Conservation (phyloP, 2,797 vertebrate genomes). For the Rhincodon typus region DNA sequence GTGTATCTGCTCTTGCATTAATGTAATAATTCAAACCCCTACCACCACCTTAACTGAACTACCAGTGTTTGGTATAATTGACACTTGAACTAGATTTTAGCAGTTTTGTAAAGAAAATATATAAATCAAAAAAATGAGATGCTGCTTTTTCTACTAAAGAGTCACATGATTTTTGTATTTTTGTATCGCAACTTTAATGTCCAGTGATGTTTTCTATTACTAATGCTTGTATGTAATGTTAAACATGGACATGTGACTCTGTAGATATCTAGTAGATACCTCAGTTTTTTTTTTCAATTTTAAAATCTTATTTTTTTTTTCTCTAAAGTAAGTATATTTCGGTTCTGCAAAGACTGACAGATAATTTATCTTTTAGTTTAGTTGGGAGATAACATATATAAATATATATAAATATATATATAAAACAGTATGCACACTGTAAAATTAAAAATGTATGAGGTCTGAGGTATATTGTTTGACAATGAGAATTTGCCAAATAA, state of each 20-base stretch:
- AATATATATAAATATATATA: slow-evolving; percentile 30
- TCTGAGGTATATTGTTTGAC: slow-evolving; percentile 29
- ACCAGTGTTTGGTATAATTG: slow-evolving; percentile 9
- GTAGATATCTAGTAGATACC: slow-evolving; percentile 33
- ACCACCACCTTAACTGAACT: not conserved
- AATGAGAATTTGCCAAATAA: slow-evolving; percentile 36
- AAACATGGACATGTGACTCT: slow-evolving; percentile 24
- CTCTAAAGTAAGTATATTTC: slow-evolving; percentile 34
- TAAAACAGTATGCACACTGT: slow-evolving; percentile 33
- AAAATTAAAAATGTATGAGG: slow-evolving; percentile 30
- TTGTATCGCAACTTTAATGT: slow-evolving; percentile 32
- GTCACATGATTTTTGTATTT: slow-evolving; percentile 35
- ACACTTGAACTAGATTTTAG: slow-evolving; percentile 32
- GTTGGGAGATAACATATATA: slow-evolving; percentile 33
- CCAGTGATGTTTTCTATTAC: slow-evolving; percentile 35
- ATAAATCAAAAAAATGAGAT: slow-evolving; percentile 32
- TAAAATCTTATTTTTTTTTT: slow-evolving; percentile 27
- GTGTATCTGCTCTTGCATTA: not conserved
- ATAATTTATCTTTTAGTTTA: slow-evolving; percentile 36
- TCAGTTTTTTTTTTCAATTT: slow-evolving; percentile 31
- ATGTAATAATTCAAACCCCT: not conserved
- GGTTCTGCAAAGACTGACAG: slow-evolving; percentile 35
- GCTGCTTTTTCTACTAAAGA: slow-evolving; percentile 34
- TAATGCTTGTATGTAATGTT: slow-evolving; percentile 31
- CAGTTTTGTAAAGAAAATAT: slow-evolving; percentile 34